Evolutionary conservation across 2,797 vertebrate species (phyloP), one percentile per base, ranked within the genome.

Genomic region (Coreius guichenoti): DNA sequence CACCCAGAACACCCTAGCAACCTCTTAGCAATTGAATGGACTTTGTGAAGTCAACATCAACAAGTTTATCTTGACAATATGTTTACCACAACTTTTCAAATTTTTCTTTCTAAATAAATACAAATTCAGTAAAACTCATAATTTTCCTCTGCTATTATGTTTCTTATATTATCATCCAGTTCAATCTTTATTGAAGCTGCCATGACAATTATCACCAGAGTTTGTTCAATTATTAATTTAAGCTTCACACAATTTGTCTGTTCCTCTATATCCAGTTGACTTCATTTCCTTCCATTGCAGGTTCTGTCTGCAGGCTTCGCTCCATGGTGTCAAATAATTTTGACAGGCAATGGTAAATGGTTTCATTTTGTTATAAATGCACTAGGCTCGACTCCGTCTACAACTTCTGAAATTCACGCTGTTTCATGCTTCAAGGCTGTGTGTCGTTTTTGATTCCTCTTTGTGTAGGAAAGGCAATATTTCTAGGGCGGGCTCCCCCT

Each of bases 291-390:
- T 56, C 7, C 19, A 78, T 69, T 17, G 17, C 47, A 43, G 63
- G 21, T 54, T 12, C 19, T 82, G 11, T 85, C 83, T 81, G 68
- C 47, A 87, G 83, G 85, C 68, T 74, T 72, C 77, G 26, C 76
- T 89, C 43, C 83, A 51, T 83, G 65, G 89, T 65, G 56, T 83
- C 80, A 83, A 88, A 88, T 89, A 86, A 88, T 51, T 83, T 87
- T 87, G 88, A 89, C 89, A 90, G 69, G 73, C 81, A 85, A 77
- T 61, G 74, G 73, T 86, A 87, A 88, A 85, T 87, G 75, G 75
- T 90, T 89, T 89, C 70, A 85, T 89, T 90, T 82, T 43, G 39
- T 65, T 63, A 70, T 78, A 29, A 84, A 77, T 72, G 81, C 75
- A 81, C 31, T 87, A 85, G 68, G 77, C 76, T 54, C 36, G 3